Conservation (phyloP, 2,888 invertebrate species). For the Iselma pallidipennis region DNA sequence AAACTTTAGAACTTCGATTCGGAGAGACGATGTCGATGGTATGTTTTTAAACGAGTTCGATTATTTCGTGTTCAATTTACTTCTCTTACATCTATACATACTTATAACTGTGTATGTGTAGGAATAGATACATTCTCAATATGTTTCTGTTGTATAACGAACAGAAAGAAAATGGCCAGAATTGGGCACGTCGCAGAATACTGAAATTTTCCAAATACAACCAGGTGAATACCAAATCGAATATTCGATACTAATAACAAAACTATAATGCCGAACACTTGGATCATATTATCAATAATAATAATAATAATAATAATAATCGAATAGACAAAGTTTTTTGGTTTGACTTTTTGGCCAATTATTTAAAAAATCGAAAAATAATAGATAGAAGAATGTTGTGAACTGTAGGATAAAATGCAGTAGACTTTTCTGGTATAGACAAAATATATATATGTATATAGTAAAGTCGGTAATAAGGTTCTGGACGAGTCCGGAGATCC, state of each 20-base stretch:
- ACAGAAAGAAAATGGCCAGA: neutral
- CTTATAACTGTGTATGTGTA: no score
- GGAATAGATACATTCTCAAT: neutral
- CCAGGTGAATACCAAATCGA: neutral
- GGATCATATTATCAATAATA: neutral
- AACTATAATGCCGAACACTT: neutral
- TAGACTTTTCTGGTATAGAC: neutral
- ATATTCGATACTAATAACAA: neutral
- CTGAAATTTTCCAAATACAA: neutral
- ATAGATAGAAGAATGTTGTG: neutral
- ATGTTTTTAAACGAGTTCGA: constrained; percentile 44
- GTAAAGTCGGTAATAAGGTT: constrained; percentile 26
- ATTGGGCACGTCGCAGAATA: neutral
- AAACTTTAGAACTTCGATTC: constrained; percentile 47
- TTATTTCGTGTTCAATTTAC: constrained; percentile 21
- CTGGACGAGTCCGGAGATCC: constrained; percentile 21
- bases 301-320: no score
- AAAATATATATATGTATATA: no score
- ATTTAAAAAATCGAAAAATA: neutral
- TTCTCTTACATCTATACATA: neutral
- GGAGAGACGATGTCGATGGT: constrained; percentile 35
- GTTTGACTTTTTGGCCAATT: no score
- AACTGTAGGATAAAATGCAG: constrained; percentile 12
- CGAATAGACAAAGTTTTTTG: no score
- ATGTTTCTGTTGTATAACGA: constrained; percentile 1